Conservation (phyloP, 2,113 vertebrate species). For the Ceratotherium simum region DNA sequence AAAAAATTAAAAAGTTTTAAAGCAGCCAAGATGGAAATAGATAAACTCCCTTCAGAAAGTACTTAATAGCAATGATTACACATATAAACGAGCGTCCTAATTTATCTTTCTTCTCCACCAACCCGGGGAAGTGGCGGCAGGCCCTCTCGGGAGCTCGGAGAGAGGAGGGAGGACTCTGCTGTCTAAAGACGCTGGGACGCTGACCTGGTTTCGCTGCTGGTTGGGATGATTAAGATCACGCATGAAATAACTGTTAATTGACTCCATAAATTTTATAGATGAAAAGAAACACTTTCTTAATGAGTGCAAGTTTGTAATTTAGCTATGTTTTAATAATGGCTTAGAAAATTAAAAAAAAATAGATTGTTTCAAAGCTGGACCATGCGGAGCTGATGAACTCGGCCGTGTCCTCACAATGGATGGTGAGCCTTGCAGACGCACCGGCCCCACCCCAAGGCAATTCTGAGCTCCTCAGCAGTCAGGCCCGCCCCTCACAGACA, state of each 20-base stretch:
- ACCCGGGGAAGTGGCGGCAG: accelerated
- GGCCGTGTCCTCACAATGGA: accelerated
- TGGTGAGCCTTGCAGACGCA: accelerated
- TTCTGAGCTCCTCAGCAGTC: accelerated
- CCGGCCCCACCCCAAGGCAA: accelerated
- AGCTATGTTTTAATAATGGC: background rate
- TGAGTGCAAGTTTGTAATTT: background rate
- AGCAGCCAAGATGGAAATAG: background rate
- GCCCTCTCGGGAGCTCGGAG: accelerated
- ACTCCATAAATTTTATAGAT: background rate
- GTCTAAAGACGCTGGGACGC: background rate
- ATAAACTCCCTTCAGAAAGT: background rate
- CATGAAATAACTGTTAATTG: background rate
- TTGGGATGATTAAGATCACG: slow-evolving; percentile 34
- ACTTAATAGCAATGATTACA: background rate
- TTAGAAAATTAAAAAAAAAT: background rate
- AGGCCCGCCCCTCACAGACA: accelerated
- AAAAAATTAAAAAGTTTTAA: background rate
- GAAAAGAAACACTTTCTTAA: background rate
- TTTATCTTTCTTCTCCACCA: too few relatives aligned
- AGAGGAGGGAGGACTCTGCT: accelerated
- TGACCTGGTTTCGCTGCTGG: background rate
- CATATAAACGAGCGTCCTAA: accelerated
- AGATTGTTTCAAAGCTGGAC: background rate
- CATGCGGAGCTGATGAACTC: accelerated